These are phyloP conservation scores for Edolisoma coerulescens DNA, from an alignment of 2,113 vertebrate species.

Conservation along the genomic window DNA sequence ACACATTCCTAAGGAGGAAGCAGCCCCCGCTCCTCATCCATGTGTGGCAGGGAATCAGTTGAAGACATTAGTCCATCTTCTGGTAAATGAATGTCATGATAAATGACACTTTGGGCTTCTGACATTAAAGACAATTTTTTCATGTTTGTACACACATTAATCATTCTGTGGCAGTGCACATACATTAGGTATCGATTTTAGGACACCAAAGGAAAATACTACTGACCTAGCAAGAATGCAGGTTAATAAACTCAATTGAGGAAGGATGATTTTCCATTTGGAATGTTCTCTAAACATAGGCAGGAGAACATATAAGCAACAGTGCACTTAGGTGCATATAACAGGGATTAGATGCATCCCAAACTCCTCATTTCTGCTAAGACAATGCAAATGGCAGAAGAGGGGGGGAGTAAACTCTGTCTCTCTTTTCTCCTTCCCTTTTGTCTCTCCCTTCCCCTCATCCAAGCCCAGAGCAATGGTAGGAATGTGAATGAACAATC, in stretches of 20 bases:
- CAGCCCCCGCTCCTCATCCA: background rate
- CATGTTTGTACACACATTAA: background rate
- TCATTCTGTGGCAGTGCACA: background rate
- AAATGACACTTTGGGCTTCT: background rate
- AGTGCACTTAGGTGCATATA: accelerated
- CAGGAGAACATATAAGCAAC: background rate
- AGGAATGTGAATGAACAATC: slow-evolving; percentile 1
- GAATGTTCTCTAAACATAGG: background rate
- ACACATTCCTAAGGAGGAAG: background rate
- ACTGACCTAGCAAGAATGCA: background rate
- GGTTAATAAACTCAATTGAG: slow-evolving; percentile 14
- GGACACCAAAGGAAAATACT: background rate
- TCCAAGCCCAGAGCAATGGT: background rate
- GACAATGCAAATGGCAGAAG: background rate
- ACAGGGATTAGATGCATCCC: background rate
- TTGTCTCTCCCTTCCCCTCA: background rate
- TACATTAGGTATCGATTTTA: background rate
- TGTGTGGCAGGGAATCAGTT: background rate
- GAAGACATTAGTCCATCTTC: background rate
- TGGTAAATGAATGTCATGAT: background rate
- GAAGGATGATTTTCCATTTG: background rate
- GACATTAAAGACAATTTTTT: background rate
- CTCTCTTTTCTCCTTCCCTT: background rate
- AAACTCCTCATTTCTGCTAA: background rate
- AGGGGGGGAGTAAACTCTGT: background rate